Evolutionary conservation across 2,888 invertebrate genomes (phyloP).

Genomic region (Drosophila formosana): DNA sequence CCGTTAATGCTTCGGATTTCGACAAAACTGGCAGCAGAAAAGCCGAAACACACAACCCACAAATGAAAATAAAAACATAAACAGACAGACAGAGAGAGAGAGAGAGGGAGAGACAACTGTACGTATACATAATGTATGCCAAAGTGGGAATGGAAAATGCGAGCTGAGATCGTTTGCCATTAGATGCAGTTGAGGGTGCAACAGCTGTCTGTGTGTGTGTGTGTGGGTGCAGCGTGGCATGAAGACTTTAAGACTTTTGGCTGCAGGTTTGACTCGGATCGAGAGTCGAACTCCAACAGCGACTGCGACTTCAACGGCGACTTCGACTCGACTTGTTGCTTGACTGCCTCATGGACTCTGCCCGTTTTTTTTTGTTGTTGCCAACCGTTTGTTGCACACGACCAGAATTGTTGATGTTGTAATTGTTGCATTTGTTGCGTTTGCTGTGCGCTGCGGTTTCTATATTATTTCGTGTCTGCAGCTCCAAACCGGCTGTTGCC

Average conservation of each 20-base stretch:
- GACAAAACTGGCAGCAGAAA: slow-evolving; percentile 65
- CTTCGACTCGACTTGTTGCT: slow-evolving; percentile 36
- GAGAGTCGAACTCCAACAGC: slow-evolving; percentile 33
- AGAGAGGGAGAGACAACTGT: slow-evolving; percentile 2
- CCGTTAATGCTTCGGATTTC: slow-evolving; percentile 75
- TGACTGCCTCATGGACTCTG: slow-evolving; percentile 36
- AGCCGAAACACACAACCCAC: slow-evolving; percentile 28
- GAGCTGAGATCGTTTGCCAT: background rate
- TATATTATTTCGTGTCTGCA: slow-evolving; percentile 15
- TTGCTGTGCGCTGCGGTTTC: slow-evolving; percentile 24
- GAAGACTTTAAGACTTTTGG: background rate
- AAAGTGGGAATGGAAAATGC: slow-evolving; percentile 25
- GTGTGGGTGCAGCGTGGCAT: too few species aligned
- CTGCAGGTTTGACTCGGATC: slow-evolving; percentile 22
- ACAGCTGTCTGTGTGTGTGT: slow-evolving; percentile 3
- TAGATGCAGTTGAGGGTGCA: background rate
- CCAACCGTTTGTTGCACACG: slow-evolving; percentile 60
- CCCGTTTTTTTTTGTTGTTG: background rate
- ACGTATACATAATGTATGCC: slow-evolving; percentile 20
- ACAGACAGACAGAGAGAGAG: background rate
- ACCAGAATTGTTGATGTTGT: slow-evolving; percentile 77
- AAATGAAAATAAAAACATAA: slow-evolving; percentile 48
- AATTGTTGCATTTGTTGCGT: slow-evolving; percentile 68
- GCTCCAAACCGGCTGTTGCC: slow-evolving; percentile 12
- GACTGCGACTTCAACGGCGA: slow-evolving; percentile 13